Evolutionary conservation across 2,888 invertebrate species (phyloP), one percentile per base, ranked within the genome.

Genomic region (Volucella bombylans): DNA sequence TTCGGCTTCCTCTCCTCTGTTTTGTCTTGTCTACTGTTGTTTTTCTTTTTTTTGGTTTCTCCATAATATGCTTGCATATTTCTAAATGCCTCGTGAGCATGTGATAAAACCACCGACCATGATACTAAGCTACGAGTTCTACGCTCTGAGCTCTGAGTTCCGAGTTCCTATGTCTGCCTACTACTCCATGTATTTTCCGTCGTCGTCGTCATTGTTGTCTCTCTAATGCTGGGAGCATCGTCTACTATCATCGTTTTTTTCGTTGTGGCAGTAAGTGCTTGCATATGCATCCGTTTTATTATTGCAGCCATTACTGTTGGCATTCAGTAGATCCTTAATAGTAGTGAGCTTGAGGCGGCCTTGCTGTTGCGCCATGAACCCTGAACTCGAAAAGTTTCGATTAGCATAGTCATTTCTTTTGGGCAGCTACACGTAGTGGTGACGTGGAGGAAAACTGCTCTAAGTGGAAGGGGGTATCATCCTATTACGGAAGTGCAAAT

Each of bases 11-110:
- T 23, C 9, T 18, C 31, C 31, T 31, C 31, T 31, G 0, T 31
- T 31, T 31, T 31, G 31, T 31, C 6, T 50, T 45, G 49, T 12
- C 12, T 57, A 23, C 39, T 1, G 6, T 12, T 45, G 47, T 23
- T 55, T 23, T 57, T 39, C 8, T 12, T 31, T 67, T 55, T 67
- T 41, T 47, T 45, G 52, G 79, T 38, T 64, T 64, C 57, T 23
- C 74, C 71, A 52, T 82, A 82, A 74, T 81, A 65, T 59, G 76
- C 71, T 81, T 82, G 82, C 79, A 81, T 81, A 81, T 81, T 85
- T 67, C 85, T 85, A 85, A 85, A 81, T 85, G 85, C 85, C 81
- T 81, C 81, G 85, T 85, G 85, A 85, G 85, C 85, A 85, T 85
- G 85, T 81, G 81, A 85, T 85, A 85, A 85, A 85, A 85, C 81